Evolutionary conservation across 2,113 vertebrate genomes (phyloP).

Genomic region (Apistogramma diplotaenia): DNA sequence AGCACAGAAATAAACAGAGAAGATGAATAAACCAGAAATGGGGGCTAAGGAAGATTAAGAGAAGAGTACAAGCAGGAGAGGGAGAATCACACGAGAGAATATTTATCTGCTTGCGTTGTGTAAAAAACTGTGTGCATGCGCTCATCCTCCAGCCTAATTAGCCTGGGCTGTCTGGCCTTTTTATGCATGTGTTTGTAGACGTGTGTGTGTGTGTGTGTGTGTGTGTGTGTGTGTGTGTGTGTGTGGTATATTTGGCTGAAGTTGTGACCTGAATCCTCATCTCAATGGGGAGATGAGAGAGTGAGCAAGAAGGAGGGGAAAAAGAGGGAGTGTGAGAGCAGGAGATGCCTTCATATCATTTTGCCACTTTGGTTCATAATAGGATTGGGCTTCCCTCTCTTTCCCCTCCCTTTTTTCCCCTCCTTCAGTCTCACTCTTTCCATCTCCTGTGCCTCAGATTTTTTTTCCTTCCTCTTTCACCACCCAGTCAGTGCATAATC

Average conservation of each 20-base stretch:
- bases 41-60: slow-evolving; percentile 20
- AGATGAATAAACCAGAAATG: slow-evolving; percentile 17
- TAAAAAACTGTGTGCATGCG: slow-evolving; percentile 30
- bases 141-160: slow-evolving; percentile 58
- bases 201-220: not conserved
- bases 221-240: slow-evolving; percentile 6
- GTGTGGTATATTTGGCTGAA: slow-evolving; percentile 54
- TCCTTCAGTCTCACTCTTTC: slow-evolving; percentile 40
- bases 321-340: not conserved
- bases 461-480: slow-evolving; percentile 33
- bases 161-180: slow-evolving; percentile 42
- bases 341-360: slow-evolving; percentile 67
- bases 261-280: slow-evolving; percentile 70
- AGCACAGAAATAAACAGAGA: not conserved
- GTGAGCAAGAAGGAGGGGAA: slow-evolving; percentile 5
- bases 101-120: slow-evolving; percentile 53
- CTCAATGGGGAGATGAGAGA: slow-evolving; percentile 39
- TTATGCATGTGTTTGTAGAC: slow-evolving; percentile 38
- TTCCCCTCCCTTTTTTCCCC: not conserved
- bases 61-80: slow-evolving; percentile 2
- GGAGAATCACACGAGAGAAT: slow-evolving; percentile 34
- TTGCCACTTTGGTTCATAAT: slow-evolving; percentile 68
- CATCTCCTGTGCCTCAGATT: slow-evolving; percentile 9
- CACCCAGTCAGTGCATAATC: slow-evolving; percentile 52
- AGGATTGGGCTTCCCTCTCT: slow-evolving; percentile 61